Percentiles rank a stretch among this genome's conserved stretches.
Evolutionary conservation across 64 coral and sea anemone species (phyloP).

Genomic region (Montipora cactus): DNA sequence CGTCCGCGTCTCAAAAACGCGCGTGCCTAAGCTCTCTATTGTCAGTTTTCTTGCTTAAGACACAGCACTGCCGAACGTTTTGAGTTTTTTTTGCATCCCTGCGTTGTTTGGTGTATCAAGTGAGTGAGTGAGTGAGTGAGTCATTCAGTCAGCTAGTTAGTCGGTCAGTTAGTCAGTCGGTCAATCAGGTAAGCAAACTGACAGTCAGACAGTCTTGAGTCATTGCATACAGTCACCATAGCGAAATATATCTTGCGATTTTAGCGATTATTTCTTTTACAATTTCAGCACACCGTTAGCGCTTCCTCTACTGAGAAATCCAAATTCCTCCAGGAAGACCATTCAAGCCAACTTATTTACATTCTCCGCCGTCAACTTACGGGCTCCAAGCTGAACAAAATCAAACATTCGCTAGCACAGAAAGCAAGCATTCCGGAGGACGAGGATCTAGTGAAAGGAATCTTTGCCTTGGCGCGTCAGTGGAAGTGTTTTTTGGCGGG

Average conservation of each 20-base stretch:
- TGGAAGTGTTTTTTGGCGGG: slow-evolving; percentile 98
- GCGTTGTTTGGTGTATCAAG: no score
- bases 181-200: no score
- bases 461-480: slow-evolving; percentile 90
- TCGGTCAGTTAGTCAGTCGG: not conserved
- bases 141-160: not conserved
- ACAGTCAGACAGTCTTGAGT: no score
- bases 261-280: not conserved
- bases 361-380: slow-evolving; percentile 83
- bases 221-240: no score
- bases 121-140: no score
- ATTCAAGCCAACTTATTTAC: slow-evolving; percentile 97
- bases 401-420: slow-evolving; percentile 72
- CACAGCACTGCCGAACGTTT: no score
- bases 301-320: slow-evolving; percentile 60
- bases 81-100: no score
- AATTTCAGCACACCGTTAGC: slow-evolving; percentile 67
- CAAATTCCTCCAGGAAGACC: slow-evolving; percentile 93
- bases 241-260: no score
- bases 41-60: no score
- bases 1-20: no score
- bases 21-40: no score
- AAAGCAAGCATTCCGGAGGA: slow-evolving; percentile 80
- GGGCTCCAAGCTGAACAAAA: slow-evolving; percentile 89
- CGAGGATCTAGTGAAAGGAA: slow-evolving; percentile 89